phyloP scores from a whole-genome alignment of 2,888 invertebrate species.

The Machimus atricapillus region DNA sequence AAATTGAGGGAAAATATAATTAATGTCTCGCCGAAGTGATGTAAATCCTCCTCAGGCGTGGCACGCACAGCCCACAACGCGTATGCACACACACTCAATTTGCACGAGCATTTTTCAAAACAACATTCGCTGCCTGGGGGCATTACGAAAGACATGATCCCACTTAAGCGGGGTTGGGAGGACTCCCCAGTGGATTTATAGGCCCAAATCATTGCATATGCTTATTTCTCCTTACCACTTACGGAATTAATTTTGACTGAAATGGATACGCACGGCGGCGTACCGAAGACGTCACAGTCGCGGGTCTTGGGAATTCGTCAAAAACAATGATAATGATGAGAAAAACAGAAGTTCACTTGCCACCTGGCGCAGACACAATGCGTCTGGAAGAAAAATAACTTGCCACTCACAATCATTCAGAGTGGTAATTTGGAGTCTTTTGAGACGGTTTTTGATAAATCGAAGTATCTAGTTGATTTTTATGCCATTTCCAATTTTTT shows the following conservation, averaged over 20 bases:
- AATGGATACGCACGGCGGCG: neutral
- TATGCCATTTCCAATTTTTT: neutral
- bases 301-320: neutral
- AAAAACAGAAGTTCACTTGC: neutral
- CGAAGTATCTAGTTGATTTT: neutral
- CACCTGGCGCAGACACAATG: neutral
- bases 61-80: neutral
- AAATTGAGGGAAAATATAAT: neutral
- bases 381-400: neutral
- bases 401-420: neutral
- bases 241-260: neutral
- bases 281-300: neutral
- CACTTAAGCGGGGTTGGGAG: neutral
- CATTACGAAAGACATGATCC: neutral
- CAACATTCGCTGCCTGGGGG: neutral
- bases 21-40: neutral
- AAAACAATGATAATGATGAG: neutral
- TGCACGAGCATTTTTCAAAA: neutral
- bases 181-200: neutral
- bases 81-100: neutral
- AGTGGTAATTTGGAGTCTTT: neutral
- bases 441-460: neutral
- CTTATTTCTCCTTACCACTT: neutral
- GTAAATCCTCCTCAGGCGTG: neutral
- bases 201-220: neutral